Evolutionary conservation across 2,888 invertebrate genomes (phyloP).

Genomic region (Sarcophaga rosellei): DNA sequence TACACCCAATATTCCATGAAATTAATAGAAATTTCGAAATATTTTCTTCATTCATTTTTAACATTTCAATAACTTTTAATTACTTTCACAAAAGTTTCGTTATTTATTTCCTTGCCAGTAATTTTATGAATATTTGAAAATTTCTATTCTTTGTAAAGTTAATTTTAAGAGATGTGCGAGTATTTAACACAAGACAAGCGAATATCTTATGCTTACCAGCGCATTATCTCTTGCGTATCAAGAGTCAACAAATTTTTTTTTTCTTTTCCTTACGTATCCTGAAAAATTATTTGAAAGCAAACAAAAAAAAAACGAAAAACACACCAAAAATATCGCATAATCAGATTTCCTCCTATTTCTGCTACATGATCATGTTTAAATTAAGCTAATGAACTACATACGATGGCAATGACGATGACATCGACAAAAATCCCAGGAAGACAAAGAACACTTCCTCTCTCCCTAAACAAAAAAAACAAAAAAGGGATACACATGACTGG

Average conservation of each 20-base stretch:
- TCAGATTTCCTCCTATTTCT: slow-evolving; percentile 63
- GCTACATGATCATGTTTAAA: slow-evolving; percentile 77
- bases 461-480: slow-evolving; percentile 15
- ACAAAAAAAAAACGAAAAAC: slow-evolving; percentile 4
- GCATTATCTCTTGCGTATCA: not conserved
- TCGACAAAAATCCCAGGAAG: slow-evolving; percentile 11
- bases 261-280: slow-evolving; percentile 42
- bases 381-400: slow-evolving; percentile 75
- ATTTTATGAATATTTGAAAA: not conserved
- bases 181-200: not conserved
- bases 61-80: slow-evolving; percentile 30
- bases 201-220: not conserved
- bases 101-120: slow-evolving; percentile 1
- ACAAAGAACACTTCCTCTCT: slow-evolving; percentile 54
- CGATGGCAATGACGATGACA: slow-evolving; percentile 33
- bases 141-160: no score
- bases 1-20: no score
- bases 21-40: not conserved
- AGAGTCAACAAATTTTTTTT: slow-evolving; percentile 17
- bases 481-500: slow-evolving; percentile 32
- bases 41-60: not conserved
- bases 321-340: slow-evolving; percentile 30
- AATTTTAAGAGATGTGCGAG: not conserved
- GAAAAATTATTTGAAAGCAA: not conserved
- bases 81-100: slow-evolving; percentile 33